A percentile compares a stretch with the other conserved stretches of the same genome.
Evolutionary conservation across 2,888 invertebrate genomes (phyloP).

Genomic region (Leptopilina drosophilae): DNA sequence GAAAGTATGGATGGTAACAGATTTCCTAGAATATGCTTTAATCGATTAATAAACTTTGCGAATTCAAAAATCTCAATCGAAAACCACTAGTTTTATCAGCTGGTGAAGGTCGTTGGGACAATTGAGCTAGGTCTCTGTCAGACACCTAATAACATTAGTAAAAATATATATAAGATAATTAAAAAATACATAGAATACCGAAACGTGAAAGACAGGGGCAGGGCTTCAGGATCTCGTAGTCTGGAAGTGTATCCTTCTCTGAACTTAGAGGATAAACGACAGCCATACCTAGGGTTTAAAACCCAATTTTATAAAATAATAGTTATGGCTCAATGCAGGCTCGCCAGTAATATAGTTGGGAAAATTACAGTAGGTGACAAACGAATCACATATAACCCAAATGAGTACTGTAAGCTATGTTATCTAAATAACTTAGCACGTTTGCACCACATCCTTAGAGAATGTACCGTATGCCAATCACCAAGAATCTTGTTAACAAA

Average conservation of each 20-base stretch:
- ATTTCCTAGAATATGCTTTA: neutral
- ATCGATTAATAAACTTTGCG: neutral
- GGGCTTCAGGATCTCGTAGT: neutral
- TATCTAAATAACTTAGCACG: too few relatives aligned
- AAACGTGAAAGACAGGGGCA: neutral
- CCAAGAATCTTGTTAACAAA: too few relatives aligned
- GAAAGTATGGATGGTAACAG: neutral
- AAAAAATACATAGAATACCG: neutral
- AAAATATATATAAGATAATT: neutral
- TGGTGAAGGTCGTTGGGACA: too few relatives aligned
- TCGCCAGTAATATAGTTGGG: neutral
- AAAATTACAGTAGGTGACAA: too few relatives aligned
- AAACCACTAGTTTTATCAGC: too few relatives aligned
- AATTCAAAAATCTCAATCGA: neutral
- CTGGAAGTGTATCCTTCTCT: neutral
- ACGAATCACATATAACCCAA: too few relatives aligned
- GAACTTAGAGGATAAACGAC: neutral
- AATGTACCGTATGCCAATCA: too few relatives aligned
- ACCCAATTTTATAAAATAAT: neutral
- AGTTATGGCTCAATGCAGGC: neutral
- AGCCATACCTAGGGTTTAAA: neutral
- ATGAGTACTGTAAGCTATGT: too few relatives aligned
- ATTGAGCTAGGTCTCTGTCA: too few relatives aligned
- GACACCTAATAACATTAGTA: neutral
- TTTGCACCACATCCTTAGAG: too few relatives aligned